Evolutionary conservation across 2,113 vertebrate species (phyloP).

Genomic region (Semnornis frantzii): DNA sequence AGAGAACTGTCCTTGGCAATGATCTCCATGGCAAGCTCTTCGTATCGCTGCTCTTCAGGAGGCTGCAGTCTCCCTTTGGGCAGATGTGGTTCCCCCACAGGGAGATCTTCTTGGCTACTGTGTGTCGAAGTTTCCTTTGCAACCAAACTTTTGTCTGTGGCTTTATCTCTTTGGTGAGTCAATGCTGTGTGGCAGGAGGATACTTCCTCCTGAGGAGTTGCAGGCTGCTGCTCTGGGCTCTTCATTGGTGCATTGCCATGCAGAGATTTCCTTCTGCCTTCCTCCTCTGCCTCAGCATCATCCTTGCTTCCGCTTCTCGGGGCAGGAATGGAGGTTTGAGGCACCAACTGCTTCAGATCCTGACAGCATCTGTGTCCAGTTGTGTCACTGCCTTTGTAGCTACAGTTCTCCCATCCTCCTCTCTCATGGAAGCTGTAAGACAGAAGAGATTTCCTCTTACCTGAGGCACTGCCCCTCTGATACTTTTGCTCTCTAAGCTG

Average conservation of each 20-base stretch:
- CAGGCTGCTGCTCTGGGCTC: background rate
- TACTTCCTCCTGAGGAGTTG: background rate
- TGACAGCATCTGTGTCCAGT: fast-evolving
- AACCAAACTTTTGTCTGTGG: background rate
- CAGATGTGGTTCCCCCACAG: background rate
- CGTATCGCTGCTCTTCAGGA: slow-evolving; percentile 61
- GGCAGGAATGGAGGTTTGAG: background rate
- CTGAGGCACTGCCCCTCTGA: background rate
- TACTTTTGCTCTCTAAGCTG: background rate
- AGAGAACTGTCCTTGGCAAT: slow-evolving; percentile 83
- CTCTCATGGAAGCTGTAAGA: background rate
- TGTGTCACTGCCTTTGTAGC: fast-evolving
- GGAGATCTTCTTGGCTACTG: fast-evolving
- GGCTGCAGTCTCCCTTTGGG: background rate
- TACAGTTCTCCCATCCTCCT: background rate
- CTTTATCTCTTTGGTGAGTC: background rate
- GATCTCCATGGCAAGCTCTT: slow-evolving; percentile 83
- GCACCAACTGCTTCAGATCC: background rate
- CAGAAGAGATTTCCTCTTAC: background rate
- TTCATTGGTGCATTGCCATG: fast-evolving
- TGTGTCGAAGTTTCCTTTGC: background rate
- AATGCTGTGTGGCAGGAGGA: background rate
- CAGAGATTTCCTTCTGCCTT: background rate
- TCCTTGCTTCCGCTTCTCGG: background rate
- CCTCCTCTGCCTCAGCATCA: background rate